A percentile compares a stretch with the other conserved stretches of the same genome.
Evolutionary conservation across 2,113 vertebrate genomes (phyloP).

Genomic region (Formicarius rufipectus): DNA sequence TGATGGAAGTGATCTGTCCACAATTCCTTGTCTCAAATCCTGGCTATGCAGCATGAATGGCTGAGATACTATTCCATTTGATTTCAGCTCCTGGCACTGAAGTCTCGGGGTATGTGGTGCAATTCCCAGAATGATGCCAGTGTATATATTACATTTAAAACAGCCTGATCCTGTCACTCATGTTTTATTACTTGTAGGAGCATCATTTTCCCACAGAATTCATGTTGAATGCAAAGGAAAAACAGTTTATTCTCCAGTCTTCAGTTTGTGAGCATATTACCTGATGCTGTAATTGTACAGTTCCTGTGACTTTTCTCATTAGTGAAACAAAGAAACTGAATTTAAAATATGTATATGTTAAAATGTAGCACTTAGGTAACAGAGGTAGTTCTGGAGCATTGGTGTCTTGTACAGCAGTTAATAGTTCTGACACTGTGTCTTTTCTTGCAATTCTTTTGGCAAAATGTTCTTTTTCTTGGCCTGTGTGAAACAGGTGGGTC

Average conservation of each 20-base stretch:
- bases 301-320: accelerated
- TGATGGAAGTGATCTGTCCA: conserved; percentile 48
- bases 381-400: background rate
- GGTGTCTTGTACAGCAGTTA: background rate
- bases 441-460: background rate
- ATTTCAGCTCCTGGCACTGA: background rate
- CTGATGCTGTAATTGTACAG: background rate
- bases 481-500: conserved; percentile 6
- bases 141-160: background rate
- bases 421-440: background rate
- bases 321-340: background rate
- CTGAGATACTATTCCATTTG: background rate
- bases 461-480: background rate
- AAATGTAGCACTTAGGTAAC: background rate
- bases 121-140: background rate
- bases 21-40: background rate
- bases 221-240: background rate
- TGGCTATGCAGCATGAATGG: background rate
- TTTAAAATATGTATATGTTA: background rate
- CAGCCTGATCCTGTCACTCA: background rate
- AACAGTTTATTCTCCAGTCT: accelerated
- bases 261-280: background rate
- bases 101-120: background rate
- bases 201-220: background rate
- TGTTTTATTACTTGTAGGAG: background rate